phyloP scores from a whole-genome alignment of 2,888 invertebrate genomes.

The Anoplius nigerrimus region DNA sequence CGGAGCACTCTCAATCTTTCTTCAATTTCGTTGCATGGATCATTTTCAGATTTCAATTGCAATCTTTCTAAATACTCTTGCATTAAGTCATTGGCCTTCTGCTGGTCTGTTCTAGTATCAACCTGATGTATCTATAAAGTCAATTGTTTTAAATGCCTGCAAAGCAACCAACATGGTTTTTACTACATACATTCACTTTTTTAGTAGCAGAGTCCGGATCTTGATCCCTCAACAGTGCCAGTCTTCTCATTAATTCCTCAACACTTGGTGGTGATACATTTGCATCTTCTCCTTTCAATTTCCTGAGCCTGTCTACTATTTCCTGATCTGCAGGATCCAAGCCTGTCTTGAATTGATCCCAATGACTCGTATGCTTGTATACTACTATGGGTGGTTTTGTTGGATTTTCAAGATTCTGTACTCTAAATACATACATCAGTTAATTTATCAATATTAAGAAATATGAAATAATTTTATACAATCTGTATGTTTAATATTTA shows the following conservation, averaged over 20 bases:
- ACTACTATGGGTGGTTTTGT: slow-evolving; percentile 78
- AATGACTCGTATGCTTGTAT: slow-evolving; percentile 72
- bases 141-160: too few relatives aligned
- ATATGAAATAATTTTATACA: not conserved
- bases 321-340: slow-evolving; percentile 78
- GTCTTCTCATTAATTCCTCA: slow-evolving; percentile 80
- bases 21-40: slow-evolving; percentile 76
- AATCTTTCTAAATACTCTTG: slow-evolving; percentile 76
- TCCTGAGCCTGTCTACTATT: slow-evolving; percentile 82
- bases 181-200: slow-evolving; percentile 54
- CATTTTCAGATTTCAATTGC: slow-evolving; percentile 74
- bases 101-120: slow-evolving; percentile 81
- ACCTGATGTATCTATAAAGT: slow-evolving; percentile 65
- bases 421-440: slow-evolving; percentile 1
- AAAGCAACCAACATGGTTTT: not conserved
- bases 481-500: slow-evolving; percentile 23
- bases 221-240: slow-evolving; percentile 83
- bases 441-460: not conserved
- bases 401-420: slow-evolving; percentile 69
- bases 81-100: slow-evolving; percentile 84
- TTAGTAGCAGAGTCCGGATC: slow-evolving; percentile 61
- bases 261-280: slow-evolving; percentile 77
- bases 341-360: slow-evolving; percentile 73
- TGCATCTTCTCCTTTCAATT: slow-evolving; percentile 79
- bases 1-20: slow-evolving; percentile 41